Conservation (phyloP, 1,140 invertebrate species). For the Aphaenogaster floridana region DNA sequence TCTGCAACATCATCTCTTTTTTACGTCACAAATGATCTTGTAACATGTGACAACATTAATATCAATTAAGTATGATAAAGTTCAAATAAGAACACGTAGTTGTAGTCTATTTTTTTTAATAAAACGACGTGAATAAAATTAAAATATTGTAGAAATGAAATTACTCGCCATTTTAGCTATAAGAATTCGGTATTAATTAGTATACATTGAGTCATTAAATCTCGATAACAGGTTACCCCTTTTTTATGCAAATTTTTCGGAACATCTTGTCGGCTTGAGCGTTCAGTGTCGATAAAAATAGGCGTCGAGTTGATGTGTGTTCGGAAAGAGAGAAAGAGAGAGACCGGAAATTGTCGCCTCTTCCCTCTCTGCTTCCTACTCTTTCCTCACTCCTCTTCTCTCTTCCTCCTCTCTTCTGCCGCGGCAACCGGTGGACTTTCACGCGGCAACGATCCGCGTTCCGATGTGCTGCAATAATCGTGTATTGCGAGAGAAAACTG, state of each 20-base stretch:
- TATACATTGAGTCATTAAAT: neutral
- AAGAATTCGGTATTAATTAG: neutral
- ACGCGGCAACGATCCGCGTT: constrained; percentile 77
- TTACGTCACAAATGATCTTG: neutral
- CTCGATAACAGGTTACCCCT: neutral
- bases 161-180: neutral
- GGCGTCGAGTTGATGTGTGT: constrained; percentile 47
- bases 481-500: constrained; percentile 79
- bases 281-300: constrained; percentile 56
- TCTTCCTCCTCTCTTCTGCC: constrained; percentile 42
- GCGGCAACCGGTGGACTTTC: constrained; percentile 76
- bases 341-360: constrained; percentile 72
- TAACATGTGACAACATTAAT: neutral
- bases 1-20: neutral
- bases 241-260: constrained; percentile 41
- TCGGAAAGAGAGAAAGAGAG: constrained; percentile 50
- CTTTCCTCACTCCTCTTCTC: constrained; percentile 57
- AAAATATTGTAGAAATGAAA: neutral
- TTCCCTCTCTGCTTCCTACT: constrained; percentile 59
- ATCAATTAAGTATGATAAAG: neutral
- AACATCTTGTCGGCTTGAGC: neutral
- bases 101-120: neutral
- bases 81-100: neutral
- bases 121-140: neutral
- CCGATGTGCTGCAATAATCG: constrained; percentile 79